Evolutionary conservation across 2,888 invertebrate genomes (phyloP).

Genomic region (Hydriomena furcata): DNA sequence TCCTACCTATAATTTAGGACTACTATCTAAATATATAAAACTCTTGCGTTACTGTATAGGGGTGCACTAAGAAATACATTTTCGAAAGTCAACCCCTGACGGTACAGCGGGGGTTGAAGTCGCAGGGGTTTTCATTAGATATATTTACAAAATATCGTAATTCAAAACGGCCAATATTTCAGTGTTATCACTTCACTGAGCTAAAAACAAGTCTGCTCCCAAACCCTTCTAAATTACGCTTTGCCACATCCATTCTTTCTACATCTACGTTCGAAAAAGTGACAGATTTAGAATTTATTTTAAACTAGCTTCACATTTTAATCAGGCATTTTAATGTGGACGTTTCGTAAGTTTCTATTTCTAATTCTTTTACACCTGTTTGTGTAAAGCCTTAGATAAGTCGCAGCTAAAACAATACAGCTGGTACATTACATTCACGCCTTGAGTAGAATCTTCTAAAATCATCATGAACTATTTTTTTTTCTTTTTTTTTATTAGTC

Average conservation of each 20-base stretch:
- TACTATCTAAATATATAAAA: too few relatives aligned
- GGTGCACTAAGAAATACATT: too few relatives aligned
- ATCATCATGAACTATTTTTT: too few relatives aligned
- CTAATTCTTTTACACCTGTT: slow-evolving; percentile 51
- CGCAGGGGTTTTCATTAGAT: too few relatives aligned
- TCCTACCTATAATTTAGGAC: too few relatives aligned
- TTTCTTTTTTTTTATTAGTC: too few relatives aligned
- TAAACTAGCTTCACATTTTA: slow-evolving; percentile 34
- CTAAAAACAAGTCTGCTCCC: background rate
- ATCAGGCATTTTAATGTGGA: slow-evolving; percentile 54
- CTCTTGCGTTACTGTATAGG: too few relatives aligned
- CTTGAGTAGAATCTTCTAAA: too few relatives aligned
- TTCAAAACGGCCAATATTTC: too few relatives aligned
- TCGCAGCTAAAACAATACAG: slow-evolving; percentile 5
- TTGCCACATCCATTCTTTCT: slow-evolving; percentile 7
- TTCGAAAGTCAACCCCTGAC: too few relatives aligned
- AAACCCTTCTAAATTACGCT: background rate
- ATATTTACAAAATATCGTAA: background rate
- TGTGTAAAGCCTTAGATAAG: slow-evolving; percentile 36
- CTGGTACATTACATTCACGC: slow-evolving; percentile 6
- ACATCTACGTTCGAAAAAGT: slow-evolving; percentile 3
- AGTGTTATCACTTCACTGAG: too few relatives aligned
- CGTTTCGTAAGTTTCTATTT: slow-evolving; percentile 37
- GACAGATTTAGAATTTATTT: slow-evolving; percentile 9
- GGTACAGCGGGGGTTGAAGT: too few relatives aligned